These are phyloP conservation scores for Eublepharis macularius DNA, from an alignment of 2,113 vertebrate genomes.

Conservation along the genomic window DNA sequence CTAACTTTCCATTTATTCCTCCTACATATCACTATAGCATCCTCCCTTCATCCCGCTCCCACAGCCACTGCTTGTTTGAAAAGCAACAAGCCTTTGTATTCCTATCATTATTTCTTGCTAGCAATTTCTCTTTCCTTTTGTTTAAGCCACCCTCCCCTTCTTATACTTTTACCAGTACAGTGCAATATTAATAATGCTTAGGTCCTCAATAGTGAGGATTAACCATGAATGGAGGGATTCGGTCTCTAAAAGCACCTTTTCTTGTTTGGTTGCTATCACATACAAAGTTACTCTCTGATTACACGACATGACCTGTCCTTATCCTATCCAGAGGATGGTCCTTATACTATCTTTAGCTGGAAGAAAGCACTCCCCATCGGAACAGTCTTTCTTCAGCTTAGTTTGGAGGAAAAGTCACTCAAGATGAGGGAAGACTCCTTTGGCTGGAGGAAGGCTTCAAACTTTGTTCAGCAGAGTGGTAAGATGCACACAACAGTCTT, in stretches of 20 bases:
- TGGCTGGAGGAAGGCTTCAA: no score
- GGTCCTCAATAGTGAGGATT: not conserved
- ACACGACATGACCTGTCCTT: no score
- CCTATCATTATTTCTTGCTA: not conserved
- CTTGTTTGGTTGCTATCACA: not conserved
- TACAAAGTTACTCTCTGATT: not conserved
- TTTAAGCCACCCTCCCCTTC: not conserved
- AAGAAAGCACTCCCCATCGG: no score
- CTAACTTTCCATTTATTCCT: constrained; percentile 4
- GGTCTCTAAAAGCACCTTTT: not conserved
- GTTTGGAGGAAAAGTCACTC: no score
- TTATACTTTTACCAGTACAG: not conserved
- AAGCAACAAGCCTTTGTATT: constrained; percentile 2
- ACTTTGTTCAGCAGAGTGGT: no score
- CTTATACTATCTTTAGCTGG: no score
- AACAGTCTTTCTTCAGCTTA: no score
- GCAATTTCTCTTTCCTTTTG: not conserved
- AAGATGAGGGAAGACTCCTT: no score
- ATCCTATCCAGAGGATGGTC: no score
- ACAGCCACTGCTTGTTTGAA: not conserved
- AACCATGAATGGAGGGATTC: not conserved
- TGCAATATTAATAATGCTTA: not conserved
- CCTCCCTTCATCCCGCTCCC: not conserved
- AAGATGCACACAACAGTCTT: not conserved
- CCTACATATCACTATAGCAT: not conserved